phyloP scores from a whole-genome alignment of 1,140 invertebrate genomes.

The Drosophila melanica region DNA sequence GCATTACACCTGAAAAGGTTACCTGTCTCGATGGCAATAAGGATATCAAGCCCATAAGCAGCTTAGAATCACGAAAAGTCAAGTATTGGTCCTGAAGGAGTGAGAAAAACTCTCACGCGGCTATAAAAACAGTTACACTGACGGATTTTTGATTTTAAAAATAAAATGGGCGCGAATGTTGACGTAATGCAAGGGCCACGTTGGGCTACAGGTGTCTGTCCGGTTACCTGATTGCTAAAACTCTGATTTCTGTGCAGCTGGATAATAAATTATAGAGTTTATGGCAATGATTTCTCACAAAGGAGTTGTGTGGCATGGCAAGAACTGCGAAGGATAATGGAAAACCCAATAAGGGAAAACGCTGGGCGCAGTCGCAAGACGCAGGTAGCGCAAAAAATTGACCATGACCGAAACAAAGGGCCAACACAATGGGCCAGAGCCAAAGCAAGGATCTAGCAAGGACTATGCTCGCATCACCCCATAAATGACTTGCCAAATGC shows the following conservation, averaged over 20 bases:
- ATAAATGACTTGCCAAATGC: constrained; percentile 67
- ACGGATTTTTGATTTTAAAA: constrained; percentile 17
- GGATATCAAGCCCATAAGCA: constrained; percentile 49
- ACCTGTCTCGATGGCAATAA: constrained; percentile 12
- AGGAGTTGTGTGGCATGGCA: constrained; percentile 13
- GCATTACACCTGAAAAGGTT: background rate
- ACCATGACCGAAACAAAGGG: constrained; percentile 58
- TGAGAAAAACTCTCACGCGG: constrained; percentile 19
- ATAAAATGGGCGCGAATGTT: constrained; percentile 51
- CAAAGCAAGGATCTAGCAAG: constrained; percentile 16
- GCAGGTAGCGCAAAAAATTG: constrained; percentile 14
- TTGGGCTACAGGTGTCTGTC: constrained; percentile 52
- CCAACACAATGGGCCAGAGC: constrained; percentile 44
- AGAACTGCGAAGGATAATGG: constrained; percentile 56
- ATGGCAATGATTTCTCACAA: constrained; percentile 67
- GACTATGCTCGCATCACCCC: background rate
- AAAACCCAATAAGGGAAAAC: constrained; percentile 68
- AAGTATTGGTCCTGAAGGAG: constrained; percentile 23
- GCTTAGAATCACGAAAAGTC: constrained; percentile 54
- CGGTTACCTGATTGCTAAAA: constrained; percentile 35
- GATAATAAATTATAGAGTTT: constrained; percentile 74
- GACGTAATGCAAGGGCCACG: constrained; percentile 38
- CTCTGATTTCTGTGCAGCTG: constrained; percentile 58
- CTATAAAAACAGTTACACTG: constrained; percentile 27
- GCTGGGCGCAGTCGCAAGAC: background rate